These are phyloP conservation scores for Podilymbus podiceps DNA, from an alignment of 2,113 vertebrate species.

Conservation along the genomic window DNA sequence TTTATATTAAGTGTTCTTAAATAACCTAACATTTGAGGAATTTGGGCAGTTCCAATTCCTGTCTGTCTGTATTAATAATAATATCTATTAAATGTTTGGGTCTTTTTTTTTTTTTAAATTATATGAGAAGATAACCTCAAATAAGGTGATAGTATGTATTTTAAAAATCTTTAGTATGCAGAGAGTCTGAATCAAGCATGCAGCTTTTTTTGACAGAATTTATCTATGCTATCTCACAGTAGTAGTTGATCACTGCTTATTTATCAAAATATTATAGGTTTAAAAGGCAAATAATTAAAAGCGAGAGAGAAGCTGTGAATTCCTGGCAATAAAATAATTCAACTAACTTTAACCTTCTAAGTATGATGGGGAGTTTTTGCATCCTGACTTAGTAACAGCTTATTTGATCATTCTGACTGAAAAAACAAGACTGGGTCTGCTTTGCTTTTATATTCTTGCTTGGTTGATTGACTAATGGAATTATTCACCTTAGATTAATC, in stretches of 20 bases:
- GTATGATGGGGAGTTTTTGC: background rate
- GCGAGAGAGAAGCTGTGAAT: rapidly evolving
- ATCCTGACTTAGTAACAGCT: background rate
- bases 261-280: background rate
- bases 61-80: background rate
- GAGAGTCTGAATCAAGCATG: background rate
- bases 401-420: background rate
- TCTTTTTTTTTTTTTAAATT: too few relatives aligned
- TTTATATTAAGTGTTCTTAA: background rate
- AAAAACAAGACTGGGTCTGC: background rate
- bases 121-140: background rate
- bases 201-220: background rate
- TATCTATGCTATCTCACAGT: background rate
- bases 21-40: background rate
- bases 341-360: background rate
- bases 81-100: background rate
- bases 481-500: background rate
- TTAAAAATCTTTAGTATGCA: background rate
- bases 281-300: background rate
- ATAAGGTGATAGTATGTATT: background rate
- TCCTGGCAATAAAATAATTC: background rate
- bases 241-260: background rate
- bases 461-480: background rate
- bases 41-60: background rate
- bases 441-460: background rate